Evolutionary conservation across 2,888 invertebrate genomes (phyloP), one percentile per base, ranked within the genome.

Genomic region (Panzeria rudis): DNA sequence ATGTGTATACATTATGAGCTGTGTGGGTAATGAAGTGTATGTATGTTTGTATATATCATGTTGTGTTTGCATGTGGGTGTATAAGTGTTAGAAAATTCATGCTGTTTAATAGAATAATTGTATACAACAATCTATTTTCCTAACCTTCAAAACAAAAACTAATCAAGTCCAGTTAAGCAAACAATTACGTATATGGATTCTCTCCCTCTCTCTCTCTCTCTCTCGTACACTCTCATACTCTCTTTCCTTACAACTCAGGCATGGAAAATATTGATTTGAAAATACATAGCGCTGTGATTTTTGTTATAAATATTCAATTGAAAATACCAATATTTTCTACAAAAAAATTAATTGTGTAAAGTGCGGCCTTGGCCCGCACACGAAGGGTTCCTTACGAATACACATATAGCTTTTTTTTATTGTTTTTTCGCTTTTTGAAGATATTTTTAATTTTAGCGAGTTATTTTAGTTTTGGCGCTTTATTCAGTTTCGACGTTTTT

Each of bases 21-120:
- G 54, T 41, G 17, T 79, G 44, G 20, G 59, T 59, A 47, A 68
- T 32, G 32, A 23, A 61, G 29, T 25, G 41, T 59, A 9, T 35
- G 17, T 29, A 2, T 29, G 11, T 66, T 11, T 38, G 38, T 25
- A 15, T 35, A 29, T 13, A 15, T 15, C 29, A 29, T 2, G 5
- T 11, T 32, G 44, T 25, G n/a, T 29, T 25, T 35, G 62, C 54
- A 9, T 54, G 59, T 76, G 56, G 44, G 44, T 64, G 66, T 59
- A 15, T 17, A 54, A 56, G 13, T 41, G 50, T 82, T 29, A 52
- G 72, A 59, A 85, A 83, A 71, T 73, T 62, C 69, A 61, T 61
- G 61, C 73, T 69, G 68, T 47, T 78, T 84, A 86, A 86, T 88
- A 86, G 88, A 90, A 90, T 90, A 89, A 90, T 90, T 90, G 87